phyloP scores from a whole-genome alignment of 2,888 invertebrate species.

The Rutpela maculata region DNA sequence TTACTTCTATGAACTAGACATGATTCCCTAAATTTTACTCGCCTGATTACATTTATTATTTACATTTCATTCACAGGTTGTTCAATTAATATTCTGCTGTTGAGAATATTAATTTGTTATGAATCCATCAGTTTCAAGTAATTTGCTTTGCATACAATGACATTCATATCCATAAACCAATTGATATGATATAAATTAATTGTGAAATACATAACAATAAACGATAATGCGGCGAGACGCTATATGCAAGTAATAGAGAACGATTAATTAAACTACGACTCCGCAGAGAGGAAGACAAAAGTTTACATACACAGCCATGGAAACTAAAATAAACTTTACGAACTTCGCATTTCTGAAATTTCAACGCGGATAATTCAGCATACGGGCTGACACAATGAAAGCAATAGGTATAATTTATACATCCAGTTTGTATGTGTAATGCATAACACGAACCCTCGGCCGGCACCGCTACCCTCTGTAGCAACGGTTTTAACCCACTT shows the following conservation, averaged over 20 bases:
- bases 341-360: conserved; percentile 28
- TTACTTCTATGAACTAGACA: no score
- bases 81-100: background rate
- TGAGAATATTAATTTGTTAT: background rate
- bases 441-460: background rate
- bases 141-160: background rate
- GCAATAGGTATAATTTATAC: conserved; percentile 13
- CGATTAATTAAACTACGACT: conserved; percentile 14
- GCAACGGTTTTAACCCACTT: background rate
- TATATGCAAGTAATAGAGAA: background rate
- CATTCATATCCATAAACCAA: background rate
- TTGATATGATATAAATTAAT: background rate
- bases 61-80: no score
- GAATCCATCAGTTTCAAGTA: background rate
- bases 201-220: background rate
- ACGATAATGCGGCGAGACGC: background rate
- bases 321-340: conserved; percentile 27
- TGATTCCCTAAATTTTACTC: no score
- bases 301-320: conserved; percentile 10
- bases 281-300: conserved; percentile 2
- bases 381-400: conserved; percentile 13
- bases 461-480: background rate
- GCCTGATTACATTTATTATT: no score
- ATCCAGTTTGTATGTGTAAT: background rate
- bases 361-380: conserved; percentile 17